phyloP scores from a whole-genome alignment of 2,113 vertebrate genomes.

The Paralichthys olivaceus region DNA sequence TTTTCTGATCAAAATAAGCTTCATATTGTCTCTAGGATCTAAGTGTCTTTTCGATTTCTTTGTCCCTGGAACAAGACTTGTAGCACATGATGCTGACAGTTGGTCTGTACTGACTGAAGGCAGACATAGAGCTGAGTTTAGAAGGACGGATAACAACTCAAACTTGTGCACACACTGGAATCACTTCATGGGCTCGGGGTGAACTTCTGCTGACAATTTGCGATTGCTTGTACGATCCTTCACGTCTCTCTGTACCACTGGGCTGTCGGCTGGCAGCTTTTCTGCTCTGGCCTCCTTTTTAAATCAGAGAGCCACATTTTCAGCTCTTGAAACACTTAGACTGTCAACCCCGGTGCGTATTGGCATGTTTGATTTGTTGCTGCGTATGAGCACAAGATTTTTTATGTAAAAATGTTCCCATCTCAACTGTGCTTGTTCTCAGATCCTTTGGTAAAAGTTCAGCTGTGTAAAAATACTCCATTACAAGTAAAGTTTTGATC shows the following conservation, averaged over 20 bases:
- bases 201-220: conserved; percentile 8
- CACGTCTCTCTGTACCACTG: neutral
- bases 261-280: neutral
- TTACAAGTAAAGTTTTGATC: neutral
- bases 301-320: conserved; percentile 4
- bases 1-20: neutral
- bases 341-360: neutral
- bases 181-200: neutral
- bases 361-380: neutral
- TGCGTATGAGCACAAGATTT: neutral
- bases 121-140: neutral
- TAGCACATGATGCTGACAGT: neutral
- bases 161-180: neutral
- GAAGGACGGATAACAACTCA: neutral
- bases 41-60: neutral
- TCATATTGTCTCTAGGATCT: neutral
- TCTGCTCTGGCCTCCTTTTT: neutral
- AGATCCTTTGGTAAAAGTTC: neutral
- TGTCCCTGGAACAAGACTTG: neutral
- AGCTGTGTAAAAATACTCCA: neutral
- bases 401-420: neutral
- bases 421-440: neutral
- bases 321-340: conserved; percentile 10
- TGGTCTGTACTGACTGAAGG: neutral
- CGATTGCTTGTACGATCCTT: conserved; percentile 7